Evolutionary conservation across 2,888 invertebrate species (phyloP), one percentile per base, ranked within the genome.

Genomic region (Eucriotettix oculatus): DNA sequence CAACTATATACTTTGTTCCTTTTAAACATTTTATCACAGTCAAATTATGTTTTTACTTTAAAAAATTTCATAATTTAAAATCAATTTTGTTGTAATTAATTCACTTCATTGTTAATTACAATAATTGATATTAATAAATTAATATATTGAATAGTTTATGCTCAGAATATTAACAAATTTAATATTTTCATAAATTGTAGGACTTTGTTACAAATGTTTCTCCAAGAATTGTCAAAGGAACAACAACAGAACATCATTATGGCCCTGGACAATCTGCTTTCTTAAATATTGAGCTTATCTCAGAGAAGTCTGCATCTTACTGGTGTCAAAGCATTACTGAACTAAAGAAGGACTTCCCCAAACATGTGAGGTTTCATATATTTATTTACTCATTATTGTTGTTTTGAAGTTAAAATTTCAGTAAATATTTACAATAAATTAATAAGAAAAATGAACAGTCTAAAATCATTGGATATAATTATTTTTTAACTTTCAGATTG

Each of bases 181-280:
- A 29, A 29, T 44, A n/a, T 57, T 57, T 2, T n/a, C 58, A 44
- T 56, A 40, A 62, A 64, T 68, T 69, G n/a, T 69, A 92, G 89
- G 95, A 98, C 71, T 72, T 90, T 61, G 94, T 98, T 9, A 96
- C 94, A 0, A 99, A 99, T 73, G 91, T 99, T 0, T 97, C 97
- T 0, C 99, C 98, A 0, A 83, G 99, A 61, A 99, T 99, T 67
- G 86, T 98, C 0, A 83, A 94, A 59, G 98, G 97, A 12, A 86
- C 87, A 1, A 96, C 97, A 0, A 90, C 94, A 0, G 92, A 97
- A 0, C 86, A 94, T 68, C 80, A 82, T 68, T 97, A 82, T 73
- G 98, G 98, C 0, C 98, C 98, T 0, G 94, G 94, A n/a, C 96
- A 96, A 75, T 87, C 93, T 10, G 86, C 94, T 5, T 99, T 98